A percentile compares a stretch with the other conserved stretches of the same genome.
These are phyloP conservation scores for Otolemur garnettii DNA, from an alignment of 2,113 vertebrate species.

Conservation along the genomic window DNA sequence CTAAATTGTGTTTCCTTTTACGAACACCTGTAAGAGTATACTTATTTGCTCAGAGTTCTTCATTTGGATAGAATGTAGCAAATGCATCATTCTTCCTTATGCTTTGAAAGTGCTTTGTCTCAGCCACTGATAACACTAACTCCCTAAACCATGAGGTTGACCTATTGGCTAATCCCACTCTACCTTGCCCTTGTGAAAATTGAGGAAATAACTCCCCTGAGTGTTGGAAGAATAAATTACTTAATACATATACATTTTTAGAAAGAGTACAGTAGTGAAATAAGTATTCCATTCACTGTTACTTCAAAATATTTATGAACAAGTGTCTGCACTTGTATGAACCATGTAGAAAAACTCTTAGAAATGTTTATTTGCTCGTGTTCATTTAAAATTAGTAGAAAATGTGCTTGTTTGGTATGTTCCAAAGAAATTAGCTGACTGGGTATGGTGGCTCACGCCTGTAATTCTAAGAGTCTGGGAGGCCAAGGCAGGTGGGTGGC, in stretches of 20 bases:
- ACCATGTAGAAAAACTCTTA: not conserved
- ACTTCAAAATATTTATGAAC: slow-evolving; percentile 36
- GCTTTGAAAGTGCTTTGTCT: not conserved
- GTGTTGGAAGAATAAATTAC: not conserved
- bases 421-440: slow-evolving; percentile 24
- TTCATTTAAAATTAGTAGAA: slow-evolving; percentile 55
- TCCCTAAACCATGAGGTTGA: not conserved
- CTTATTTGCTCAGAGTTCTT: slow-evolving; percentile 20
- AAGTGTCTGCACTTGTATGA: not conserved
- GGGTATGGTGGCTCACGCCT: too few species aligned
- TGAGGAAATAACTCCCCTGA: not conserved
- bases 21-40: not conserved
- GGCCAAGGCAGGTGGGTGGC: too few species aligned
- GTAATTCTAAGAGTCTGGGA: too few species aligned
- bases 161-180: not conserved
- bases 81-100: not conserved
- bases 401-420: not conserved
- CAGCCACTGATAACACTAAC: not conserved
- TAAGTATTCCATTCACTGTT: not conserved
- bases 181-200: not conserved
- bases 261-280: slow-evolving; percentile 23
- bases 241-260: not conserved
- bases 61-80: slow-evolving; percentile 38
- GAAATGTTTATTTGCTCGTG: not conserved
- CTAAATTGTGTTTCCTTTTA: not conserved